Evolutionary conservation across 2,113 vertebrate species (phyloP), one percentile per base, ranked within the genome.

Genomic region (Menidia beryllina): DNA sequence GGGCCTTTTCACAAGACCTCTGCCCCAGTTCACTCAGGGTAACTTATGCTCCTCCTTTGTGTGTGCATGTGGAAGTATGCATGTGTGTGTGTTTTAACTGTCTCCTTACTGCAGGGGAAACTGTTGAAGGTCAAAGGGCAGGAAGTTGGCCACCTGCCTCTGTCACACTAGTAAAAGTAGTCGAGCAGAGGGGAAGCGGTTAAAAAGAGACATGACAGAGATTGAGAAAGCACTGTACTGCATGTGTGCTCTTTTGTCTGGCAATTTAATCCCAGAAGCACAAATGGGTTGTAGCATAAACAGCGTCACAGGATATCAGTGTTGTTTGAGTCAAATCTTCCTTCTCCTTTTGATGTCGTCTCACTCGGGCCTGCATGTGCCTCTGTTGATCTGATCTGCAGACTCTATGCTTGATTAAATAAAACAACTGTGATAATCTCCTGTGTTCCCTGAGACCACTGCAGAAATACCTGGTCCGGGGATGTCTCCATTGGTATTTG

Each of bases 51-150:
- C 91, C 90, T 89, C 91, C 91, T 88, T 75, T 75, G 69, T 78
- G 61, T 63, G 49, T 61, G 61, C 53, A 61, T 69, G 55, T 74
- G 49, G 47, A 27, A 61, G 65, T 77, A 69, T 75, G 60, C 66
- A 56, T 72, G 43, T 71, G 50, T 63, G 50, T 63, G 81, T 57
- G 52, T 81, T 75, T 80, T 66, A 65, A 54, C 82, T 84, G 78
- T 84, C 85, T 86, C 69, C 81, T 75, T 84, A 85, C 88, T 81
- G 82, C 72, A n/a, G 30, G 49, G 81, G 78, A 84, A 88, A 86
- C 79, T 76, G 79, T 85, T 90, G 72, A 92, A 91, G 87, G 91
- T 91, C 89, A 92, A 90, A 91, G 90, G 86, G 85, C 87, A 90
- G 85, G 85, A 91, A 91, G 86, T 89, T 85, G 85, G 88, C 86